A percentile compares a stretch with the other conserved stretches of the same genome.
These are phyloP conservation scores for Thripadectes ignobilis DNA, from an alignment of 2,797 vertebrate species.

Conservation along the genomic window DNA sequence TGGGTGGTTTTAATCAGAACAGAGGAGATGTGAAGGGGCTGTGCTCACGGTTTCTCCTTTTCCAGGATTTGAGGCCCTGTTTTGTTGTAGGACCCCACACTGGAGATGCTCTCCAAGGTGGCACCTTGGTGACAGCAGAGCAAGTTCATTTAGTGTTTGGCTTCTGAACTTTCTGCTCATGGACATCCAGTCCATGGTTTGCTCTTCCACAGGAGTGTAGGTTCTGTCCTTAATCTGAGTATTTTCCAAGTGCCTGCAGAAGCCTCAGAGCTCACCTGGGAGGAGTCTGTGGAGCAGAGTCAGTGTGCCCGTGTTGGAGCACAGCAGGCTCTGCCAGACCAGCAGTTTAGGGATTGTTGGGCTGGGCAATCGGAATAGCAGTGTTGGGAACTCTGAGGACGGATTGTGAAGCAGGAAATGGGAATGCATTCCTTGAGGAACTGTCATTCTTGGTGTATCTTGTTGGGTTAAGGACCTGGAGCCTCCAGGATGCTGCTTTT, in stretches of 20 bases:
- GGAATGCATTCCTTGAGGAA: background rate
- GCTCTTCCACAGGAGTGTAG: background rate
- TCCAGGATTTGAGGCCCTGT: background rate
- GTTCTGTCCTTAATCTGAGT: background rate
- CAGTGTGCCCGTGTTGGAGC: background rate
- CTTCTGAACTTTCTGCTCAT: background rate
- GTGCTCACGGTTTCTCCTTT: background rate
- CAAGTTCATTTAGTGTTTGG: rapidly evolving
- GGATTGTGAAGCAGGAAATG: background rate
- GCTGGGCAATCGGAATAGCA: rapidly evolving
- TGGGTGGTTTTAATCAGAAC: background rate
- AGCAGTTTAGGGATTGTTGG: background rate
- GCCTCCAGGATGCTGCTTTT: background rate
- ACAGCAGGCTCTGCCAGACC: background rate
- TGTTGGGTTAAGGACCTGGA: rapidly evolving
- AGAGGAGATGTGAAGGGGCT: background rate
- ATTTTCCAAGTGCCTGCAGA: background rate
- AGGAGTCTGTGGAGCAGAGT: background rate
- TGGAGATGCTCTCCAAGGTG: rapidly evolving
- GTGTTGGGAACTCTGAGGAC: rapidly evolving
- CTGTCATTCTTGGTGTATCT: rapidly evolving
- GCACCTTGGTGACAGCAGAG: rapidly evolving
- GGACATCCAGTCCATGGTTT: rapidly evolving
- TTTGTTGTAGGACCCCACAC: background rate
- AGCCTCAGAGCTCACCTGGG: background rate